Conservation (phyloP, 1,140 invertebrate genomes). For the Drosophila oshimai region DNA sequence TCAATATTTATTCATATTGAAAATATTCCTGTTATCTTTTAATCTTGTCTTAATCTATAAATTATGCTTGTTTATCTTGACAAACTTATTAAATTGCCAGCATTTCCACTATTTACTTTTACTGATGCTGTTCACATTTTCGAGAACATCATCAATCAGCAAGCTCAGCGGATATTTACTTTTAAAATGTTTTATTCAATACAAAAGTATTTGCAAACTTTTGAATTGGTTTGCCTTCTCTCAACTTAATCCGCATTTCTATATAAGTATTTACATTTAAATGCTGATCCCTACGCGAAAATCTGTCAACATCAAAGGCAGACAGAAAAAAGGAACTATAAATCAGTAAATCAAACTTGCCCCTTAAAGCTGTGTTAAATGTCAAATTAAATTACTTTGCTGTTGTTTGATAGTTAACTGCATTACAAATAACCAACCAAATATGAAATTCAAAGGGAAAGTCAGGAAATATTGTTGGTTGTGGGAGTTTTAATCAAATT, state of each 20-base stretch:
- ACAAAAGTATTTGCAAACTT: neutral
- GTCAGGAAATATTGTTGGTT: neutral
- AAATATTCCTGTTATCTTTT: neutral
- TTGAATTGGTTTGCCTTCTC: neutral
- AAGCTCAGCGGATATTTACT: neutral
- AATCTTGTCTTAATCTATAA: neutral
- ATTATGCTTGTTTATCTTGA: neutral
- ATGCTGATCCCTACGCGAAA: neutral
- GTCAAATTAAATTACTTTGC: neutral
- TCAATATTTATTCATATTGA: no score
- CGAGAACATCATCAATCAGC: neutral
- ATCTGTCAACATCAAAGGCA: no score
- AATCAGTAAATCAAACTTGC: neutral
- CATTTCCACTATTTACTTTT: conserved; percentile 1
- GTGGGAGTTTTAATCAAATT: neutral
- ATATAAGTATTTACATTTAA: neutral
- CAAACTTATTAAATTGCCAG: neutral
- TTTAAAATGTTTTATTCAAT: neutral
- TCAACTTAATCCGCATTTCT: neutral
- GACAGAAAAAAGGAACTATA: neutral
- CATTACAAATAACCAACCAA: neutral
- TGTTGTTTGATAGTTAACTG: neutral
- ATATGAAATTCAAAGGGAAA: conserved; percentile 1
- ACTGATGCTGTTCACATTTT: neutral
- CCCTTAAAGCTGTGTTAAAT: neutral